A percentile compares a stretch with the other conserved stretches of the same genome.
phyloP scores from a whole-genome alignment of 2,113 vertebrate genomes.

The Bolborhynchus lineola region DNA sequence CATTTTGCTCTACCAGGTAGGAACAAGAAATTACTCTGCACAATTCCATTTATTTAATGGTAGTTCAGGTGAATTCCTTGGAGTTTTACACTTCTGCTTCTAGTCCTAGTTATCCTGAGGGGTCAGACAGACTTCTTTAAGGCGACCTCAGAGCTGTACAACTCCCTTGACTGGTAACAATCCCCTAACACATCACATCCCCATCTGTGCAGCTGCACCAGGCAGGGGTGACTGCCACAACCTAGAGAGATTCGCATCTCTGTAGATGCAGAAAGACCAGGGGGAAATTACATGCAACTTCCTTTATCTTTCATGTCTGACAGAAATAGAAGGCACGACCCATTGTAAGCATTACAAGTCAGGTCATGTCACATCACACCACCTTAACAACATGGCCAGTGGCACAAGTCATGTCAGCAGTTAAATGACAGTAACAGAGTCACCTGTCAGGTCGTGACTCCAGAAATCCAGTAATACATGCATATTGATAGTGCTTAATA shows the following conservation, averaged over 20 bases:
- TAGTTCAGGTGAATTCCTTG: background rate
- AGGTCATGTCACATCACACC: background rate
- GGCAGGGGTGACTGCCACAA: background rate
- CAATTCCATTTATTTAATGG: rapidly evolving
- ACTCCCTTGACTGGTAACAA: too few species aligned
- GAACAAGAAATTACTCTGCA: rapidly evolving
- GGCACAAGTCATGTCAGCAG: constrained; percentile 7
- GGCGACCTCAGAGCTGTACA: background rate
- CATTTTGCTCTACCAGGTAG: background rate
- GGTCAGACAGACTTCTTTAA: background rate
- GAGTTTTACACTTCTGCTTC: background rate
- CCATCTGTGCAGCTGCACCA: rapidly evolving
- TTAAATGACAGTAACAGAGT: constrained; percentile 14
- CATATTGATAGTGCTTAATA: background rate
- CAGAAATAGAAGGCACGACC: background rate
- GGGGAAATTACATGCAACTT: background rate
- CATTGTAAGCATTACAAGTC: rapidly evolving
- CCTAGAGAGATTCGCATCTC: too few species aligned
- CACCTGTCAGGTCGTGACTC: background rate
- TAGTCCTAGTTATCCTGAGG: background rate
- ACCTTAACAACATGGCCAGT: background rate
- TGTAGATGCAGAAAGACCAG: background rate
- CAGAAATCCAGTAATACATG: background rate
- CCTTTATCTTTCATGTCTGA: background rate
- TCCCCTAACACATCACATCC: background rate